Evolutionary conservation across 2,797 vertebrate genomes (phyloP).

Genomic region (Crocodylus rhombifer): DNA sequence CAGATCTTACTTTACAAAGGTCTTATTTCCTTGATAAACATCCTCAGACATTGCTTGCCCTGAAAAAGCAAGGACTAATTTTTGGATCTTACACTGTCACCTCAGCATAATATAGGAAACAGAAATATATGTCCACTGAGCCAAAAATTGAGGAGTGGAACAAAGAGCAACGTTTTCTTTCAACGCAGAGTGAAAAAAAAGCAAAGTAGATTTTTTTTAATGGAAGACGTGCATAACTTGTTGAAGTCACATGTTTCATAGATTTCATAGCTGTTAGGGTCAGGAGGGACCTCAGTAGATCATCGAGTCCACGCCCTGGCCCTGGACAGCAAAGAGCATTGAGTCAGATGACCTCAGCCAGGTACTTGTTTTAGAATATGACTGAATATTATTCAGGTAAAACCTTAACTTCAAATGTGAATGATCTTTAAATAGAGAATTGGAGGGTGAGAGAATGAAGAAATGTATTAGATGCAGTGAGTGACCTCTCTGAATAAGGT

Average conservation of each 20-base stretch:
- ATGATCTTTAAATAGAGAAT: neutral
- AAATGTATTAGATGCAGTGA: neutral
- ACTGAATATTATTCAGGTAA: neutral
- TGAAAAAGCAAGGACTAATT: neutral
- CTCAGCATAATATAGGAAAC: neutral
- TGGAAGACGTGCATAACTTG: too few relatives aligned
- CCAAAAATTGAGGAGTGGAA: neutral
- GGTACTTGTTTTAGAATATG: neutral
- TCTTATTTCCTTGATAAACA: neutral
- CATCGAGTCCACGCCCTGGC: too few relatives aligned
- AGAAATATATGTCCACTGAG: accelerated
- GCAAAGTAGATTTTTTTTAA: neutral
- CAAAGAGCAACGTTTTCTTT: too few relatives aligned
- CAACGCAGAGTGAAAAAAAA: neutral
- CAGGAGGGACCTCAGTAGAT: too few relatives aligned
- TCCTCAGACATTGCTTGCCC: neutral
- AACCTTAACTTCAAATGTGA: neutral
- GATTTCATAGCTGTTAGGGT: too few relatives aligned
- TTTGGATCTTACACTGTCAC: neutral
- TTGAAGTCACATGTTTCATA: too few relatives aligned
- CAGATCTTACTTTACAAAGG: neutral
- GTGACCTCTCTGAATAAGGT: neutral
- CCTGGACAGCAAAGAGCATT: too few relatives aligned
- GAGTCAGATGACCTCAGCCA: neutral
- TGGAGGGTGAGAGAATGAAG: neutral